A percentile compares a stretch with the other conserved stretches of the same genome.
These are phyloP conservation scores for Poicephalus meyeri DNA, from an alignment of 2,113 vertebrate species.

Conservation along the genomic window DNA sequence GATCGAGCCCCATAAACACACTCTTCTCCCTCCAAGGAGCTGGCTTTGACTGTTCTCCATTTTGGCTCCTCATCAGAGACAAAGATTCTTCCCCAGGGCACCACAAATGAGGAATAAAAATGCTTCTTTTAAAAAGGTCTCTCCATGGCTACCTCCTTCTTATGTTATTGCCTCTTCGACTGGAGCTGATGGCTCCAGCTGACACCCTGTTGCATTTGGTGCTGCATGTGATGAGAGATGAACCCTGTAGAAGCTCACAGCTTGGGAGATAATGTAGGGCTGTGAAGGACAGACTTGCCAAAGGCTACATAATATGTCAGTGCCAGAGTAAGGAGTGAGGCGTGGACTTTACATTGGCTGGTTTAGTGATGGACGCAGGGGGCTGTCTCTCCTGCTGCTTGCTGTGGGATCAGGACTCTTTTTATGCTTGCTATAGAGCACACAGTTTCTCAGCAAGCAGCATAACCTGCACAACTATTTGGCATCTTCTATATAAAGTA, in stretches of 20 bases:
- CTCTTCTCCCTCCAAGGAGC: neutral
- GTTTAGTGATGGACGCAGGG: neutral
- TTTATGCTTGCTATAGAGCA: neutral
- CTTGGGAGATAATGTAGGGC: neutral
- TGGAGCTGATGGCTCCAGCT: neutral
- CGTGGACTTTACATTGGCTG: accelerated
- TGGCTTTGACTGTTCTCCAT: neutral
- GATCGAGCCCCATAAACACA: neutral
- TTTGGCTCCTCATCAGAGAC: neutral
- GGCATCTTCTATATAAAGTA: neutral
- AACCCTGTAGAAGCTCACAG: neutral
- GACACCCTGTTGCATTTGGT: neutral
- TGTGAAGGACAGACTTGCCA: neutral
- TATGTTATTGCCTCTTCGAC: neutral
- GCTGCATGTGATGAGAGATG: neutral
- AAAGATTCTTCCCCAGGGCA: neutral
- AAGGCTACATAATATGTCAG: neutral
- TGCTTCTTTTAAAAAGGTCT: neutral
- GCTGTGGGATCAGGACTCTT: too few species aligned
- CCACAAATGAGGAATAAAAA: neutral
- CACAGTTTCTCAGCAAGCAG: neutral
- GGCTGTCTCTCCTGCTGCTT: neutral
- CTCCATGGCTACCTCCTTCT: neutral
- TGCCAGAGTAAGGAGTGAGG: neutral
- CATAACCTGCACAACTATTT: neutral